phyloP scores from a whole-genome alignment of 2,113 vertebrate species.

The Puffinus mauretanicus region DNA sequence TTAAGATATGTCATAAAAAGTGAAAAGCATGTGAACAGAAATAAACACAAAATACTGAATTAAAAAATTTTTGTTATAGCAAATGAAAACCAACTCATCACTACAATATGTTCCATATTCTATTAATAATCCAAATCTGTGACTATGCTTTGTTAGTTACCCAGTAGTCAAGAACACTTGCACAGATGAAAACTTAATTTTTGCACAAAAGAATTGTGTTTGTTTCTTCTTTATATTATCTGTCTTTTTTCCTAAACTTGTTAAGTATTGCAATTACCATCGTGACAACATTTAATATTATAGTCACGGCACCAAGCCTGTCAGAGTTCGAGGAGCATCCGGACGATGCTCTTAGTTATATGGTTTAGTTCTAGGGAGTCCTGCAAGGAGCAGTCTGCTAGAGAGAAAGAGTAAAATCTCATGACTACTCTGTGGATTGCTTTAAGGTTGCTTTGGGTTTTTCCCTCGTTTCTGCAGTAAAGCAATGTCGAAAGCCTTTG shows the following conservation, averaged over 20 bases:
- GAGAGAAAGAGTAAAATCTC: neutral
- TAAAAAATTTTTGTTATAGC: neutral
- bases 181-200: neutral
- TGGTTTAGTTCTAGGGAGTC: too few species aligned
- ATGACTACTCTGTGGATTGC: neutral
- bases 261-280: neutral
- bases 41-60: neutral
- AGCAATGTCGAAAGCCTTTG: neutral
- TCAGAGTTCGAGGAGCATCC: neutral
- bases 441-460: neutral
- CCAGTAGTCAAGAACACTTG: neutral
- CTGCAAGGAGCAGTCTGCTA: neutral
- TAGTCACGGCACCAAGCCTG: neutral
- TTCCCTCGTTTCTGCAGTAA: neutral
- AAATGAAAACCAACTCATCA: neutral
- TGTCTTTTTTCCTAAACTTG: too few species aligned
- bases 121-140: fast-evolving
- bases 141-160: neutral
- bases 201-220: neutral
- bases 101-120: neutral
- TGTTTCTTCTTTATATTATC: neutral
- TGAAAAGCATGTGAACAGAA: neutral
- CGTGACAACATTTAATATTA: neutral
- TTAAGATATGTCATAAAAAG: neutral
- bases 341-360: neutral